Evolutionary conservation across 2,797 vertebrate genomes (phyloP).

Genomic region (Neoniphon sammara): DNA sequence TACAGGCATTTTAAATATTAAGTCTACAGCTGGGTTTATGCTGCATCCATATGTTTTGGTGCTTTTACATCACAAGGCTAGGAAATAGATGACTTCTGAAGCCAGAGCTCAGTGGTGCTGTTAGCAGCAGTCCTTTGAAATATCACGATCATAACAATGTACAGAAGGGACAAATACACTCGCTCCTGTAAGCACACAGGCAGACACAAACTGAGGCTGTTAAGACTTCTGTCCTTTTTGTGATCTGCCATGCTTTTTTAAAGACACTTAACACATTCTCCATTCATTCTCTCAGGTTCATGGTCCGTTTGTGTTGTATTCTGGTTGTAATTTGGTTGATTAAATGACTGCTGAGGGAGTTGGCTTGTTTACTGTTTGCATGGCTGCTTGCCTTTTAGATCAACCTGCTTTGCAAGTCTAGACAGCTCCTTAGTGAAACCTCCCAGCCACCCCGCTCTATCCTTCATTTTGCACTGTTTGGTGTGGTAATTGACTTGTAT

Average conservation of each 20-base stretch:
- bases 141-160: conserved; percentile 36
- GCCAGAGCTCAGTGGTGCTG: conserved; percentile 42
- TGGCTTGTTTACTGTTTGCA: conserved; percentile 82
- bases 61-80: conserved; percentile 47
- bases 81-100: conserved; percentile 53
- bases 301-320: conserved; percentile 47
- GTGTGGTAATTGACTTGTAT: conserved; percentile 67
- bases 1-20: conserved; percentile 10
- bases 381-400: conserved; percentile 86
- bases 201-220: conserved; percentile 13
- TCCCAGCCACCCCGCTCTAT: conserved; percentile 34
- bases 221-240: conserved; percentile 13
- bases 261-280: conserved; percentile 52
- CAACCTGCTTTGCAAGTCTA: conserved; percentile 75
- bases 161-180: conserved; percentile 27
- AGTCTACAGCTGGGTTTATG: conserved; percentile 39
- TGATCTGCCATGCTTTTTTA: conserved; percentile 47
- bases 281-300: conserved; percentile 72
- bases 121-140: conserved; percentile 39
- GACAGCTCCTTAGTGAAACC: conserved; percentile 74
- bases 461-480: conserved; percentile 73
- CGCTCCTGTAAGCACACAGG: conserved; percentile 44
- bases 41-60: conserved; percentile 57
- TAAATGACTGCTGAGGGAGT: conserved; percentile 42
- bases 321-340: conserved; percentile 44